Base-by-base conservation (phyloP, 2,797 vertebrate species). In the Fratercula arctica region DNA sequence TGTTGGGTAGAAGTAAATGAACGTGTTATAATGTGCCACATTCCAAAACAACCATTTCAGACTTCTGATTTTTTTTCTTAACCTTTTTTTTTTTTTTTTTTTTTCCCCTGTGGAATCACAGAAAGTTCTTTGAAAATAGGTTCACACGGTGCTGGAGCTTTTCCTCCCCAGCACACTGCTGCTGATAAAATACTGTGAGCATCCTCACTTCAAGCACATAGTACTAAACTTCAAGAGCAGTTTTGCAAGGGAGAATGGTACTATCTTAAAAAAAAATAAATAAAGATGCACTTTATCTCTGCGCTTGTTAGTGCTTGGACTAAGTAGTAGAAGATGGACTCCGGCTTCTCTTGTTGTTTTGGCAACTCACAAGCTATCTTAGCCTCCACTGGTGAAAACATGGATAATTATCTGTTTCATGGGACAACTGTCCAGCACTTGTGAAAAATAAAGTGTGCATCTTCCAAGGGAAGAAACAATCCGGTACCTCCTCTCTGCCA, bases 341-440 rank as follows among this genome's bases (percentile, higher is more conserved):
- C 57, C 78, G 75, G 74, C 18, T 39, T 16, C 7, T 72, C 7
- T 39, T 33, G 16, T 4, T 1, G 17, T 23, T 87, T 33, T 61
- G 50, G 63, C 25, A 54, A 51, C 10, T 46, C 28, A 59, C 11
- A 16, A 25, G 16, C 16, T 57, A 29, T 39, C 31, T 57, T 4
- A 43, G 31, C 7, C 21, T 35, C 45, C 41, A 18, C 57, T 51
- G 13, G 13, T 26, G 41, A 66, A 61, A 78, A 77, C 20, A 9
- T 0, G 4, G 23, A 35, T 21, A 33, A 67, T 20, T 8, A 53
- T 3, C 21, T 17, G n/a, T 12, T 59, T 28, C 51, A 48, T 0
- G 9, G 56, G 39, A 76, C 33, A 74, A 50, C 18, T 13, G 24
- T 13, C 60, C 13, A 9, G 59, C 9, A 8, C 6, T 57, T 17